Percentiles rank a stretch among this genome's conserved stretches.
Evolutionary conservation across 1,140 invertebrate species (phyloP).

Genomic region (Planococcus citri): DNA sequence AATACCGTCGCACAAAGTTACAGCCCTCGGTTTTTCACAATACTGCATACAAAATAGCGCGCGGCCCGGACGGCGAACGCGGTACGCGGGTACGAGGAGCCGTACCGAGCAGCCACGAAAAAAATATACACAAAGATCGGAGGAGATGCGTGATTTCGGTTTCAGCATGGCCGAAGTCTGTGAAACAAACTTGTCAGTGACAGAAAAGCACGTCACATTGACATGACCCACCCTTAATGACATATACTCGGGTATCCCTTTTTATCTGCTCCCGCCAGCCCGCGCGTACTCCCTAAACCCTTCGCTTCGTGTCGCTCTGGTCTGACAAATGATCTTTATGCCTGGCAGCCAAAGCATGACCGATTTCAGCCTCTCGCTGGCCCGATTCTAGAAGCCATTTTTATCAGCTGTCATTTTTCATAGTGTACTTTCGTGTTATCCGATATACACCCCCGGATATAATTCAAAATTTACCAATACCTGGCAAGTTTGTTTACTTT

Average conservation of each 20-base stretch:
- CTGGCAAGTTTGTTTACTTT: neutral
- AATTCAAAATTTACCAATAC: neutral
- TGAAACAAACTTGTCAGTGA: slow-evolving; percentile 19
- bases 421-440: neutral
- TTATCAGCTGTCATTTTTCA: slow-evolving; percentile 20
- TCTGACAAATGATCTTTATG: slow-evolving; percentile 12
- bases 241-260: slow-evolving; percentile 15
- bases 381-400: slow-evolving; percentile 13
- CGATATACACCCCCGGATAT: neutral
- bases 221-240: slow-evolving; percentile 19
- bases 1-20: slow-evolving; percentile 9
- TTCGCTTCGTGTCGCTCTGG: neutral
- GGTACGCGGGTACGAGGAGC: neutral
- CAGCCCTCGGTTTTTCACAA: slow-evolving; percentile 18
- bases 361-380: neutral
- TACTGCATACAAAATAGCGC: slow-evolving; percentile 18
- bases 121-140: neutral
- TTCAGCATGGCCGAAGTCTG: slow-evolving; percentile 14
- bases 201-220: slow-evolving; percentile 19
- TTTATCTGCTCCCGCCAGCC: neutral
- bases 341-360: slow-evolving; percentile 17
- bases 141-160: slow-evolving; percentile 15
- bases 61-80: neutral
- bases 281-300: neutral
- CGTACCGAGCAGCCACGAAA: neutral